Evolutionary conservation across 2,797 vertebrate genomes (phyloP).

Genomic region (Perodicticus potto): DNA sequence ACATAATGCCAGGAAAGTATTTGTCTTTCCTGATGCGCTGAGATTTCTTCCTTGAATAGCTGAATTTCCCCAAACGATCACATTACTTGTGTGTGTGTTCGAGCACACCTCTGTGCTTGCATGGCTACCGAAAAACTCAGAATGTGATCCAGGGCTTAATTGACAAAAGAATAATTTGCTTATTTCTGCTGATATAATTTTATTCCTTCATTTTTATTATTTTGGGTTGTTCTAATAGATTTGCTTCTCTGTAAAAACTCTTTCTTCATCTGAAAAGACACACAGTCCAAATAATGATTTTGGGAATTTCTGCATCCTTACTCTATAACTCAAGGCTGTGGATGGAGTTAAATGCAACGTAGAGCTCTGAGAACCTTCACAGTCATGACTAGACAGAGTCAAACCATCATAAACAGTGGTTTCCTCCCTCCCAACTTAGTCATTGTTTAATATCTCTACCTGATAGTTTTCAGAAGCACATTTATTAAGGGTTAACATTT

Average conservation of each 20-base stretch:
- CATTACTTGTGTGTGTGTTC: background rate
- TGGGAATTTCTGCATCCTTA: background rate
- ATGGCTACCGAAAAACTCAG: background rate
- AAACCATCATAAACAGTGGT: too few relatives aligned
- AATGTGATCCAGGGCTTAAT: background rate
- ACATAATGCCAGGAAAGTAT: background rate
- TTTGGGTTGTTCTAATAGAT: background rate
- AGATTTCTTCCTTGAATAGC: background rate
- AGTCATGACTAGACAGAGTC: accelerated
- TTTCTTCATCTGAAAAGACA: background rate
- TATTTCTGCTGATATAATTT: background rate
- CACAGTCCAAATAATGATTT: background rate
- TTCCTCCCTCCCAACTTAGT: background rate
- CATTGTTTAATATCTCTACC: background rate
- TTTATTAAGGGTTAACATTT: background rate
- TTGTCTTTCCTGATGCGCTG: background rate
- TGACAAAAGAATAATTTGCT: background rate
- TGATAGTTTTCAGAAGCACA: background rate
- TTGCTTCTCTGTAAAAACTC: background rate
- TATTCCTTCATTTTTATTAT: background rate
- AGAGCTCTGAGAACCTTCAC: background rate
- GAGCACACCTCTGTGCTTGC: background rate
- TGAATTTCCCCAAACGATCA: background rate
- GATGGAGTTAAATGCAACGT: accelerated
- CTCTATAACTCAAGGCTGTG: background rate